Evolutionary conservation across 2,888 invertebrate genomes (phyloP), one percentile per base, ranked within the genome.

Genomic region (Patella ulyssiponensis): DNA sequence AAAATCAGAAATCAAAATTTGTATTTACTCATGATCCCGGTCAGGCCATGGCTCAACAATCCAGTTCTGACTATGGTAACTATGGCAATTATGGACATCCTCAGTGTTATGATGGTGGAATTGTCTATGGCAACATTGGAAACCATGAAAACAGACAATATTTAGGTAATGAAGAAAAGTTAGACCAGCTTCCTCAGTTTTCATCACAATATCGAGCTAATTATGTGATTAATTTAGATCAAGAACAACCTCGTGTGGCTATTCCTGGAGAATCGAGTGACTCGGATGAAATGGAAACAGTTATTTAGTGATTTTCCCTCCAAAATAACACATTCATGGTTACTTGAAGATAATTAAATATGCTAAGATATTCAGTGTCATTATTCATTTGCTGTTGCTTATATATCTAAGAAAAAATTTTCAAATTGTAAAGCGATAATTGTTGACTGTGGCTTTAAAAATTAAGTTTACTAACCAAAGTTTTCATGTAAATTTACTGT

Each of bases 231-330:
- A 64, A 64, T 64, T 64, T 64, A 23, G 64, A 64, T 23, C 11
- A 64, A 23, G 64, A 64, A 64, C 64, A 64, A 20, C 64, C 64
- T 64, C 20, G 23, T 23, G 64, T 64, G 64, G 20, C 23, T 23
- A 23, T 64, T 23, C 20, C 20, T 15, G 64, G 64, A 64, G 64
- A 64, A 64, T 64, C 64, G 2, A 75, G 75, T 17, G 75, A 75
- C 23, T 70, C 75, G n/a, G 75, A 75, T 70, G 69, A 70, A 27
- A 75, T 75, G 75, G 75, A 75, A 54, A 75, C 75, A 17, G 75
- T 75, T 17, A 75, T 75, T 52, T 75, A 75, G 52, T 56, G 15
- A 44, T 44, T 44, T 44, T 44, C 9, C 44, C 44, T 44, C 7
- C 7, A 44, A 44, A 44, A 44, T 44, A 44, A 44, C 44, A 44